Conservation (phyloP, 2,888 invertebrate genomes). For the Maniola hyperantus region DNA sequence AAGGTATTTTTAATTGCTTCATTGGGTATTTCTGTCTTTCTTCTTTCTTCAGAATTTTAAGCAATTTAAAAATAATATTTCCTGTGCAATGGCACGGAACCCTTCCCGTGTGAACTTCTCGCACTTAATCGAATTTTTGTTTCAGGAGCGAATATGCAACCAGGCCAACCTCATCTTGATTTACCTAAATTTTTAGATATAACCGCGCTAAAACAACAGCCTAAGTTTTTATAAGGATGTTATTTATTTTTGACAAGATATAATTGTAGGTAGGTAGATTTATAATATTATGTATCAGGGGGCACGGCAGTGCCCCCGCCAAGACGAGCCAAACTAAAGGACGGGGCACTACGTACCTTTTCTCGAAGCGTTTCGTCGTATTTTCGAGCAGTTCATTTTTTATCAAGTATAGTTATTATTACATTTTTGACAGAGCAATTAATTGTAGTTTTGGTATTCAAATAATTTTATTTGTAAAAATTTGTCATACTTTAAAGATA, state of each 20-base stretch:
- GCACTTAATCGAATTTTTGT: too few relatives aligned
- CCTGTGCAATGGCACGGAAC: too few relatives aligned
- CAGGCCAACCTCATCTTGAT: constrained; percentile 46
- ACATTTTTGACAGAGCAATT: not conserved
- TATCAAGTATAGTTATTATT: not conserved
- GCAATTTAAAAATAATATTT: too few relatives aligned
- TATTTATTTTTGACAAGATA: too few relatives aligned
- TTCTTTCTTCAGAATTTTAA: too few relatives aligned
- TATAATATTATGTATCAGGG: too few relatives aligned
- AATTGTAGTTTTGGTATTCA: not conserved
- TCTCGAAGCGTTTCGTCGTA: too few relatives aligned
- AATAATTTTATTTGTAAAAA: not conserved
- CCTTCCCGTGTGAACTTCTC: too few relatives aligned
- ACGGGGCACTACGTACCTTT: too few relatives aligned
- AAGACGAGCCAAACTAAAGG: too few relatives aligned
- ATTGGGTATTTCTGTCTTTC: not conserved
- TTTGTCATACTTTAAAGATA: not conserved
- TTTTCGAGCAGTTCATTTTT: too few relatives aligned
- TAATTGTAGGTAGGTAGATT: not conserved
- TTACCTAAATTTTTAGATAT: constrained; percentile 86
- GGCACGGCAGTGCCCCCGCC: too few relatives aligned
- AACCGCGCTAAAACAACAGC: constrained; percentile 86
- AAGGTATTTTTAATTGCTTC: constrained; percentile 55
- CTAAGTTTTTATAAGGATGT: constrained; percentile 80
- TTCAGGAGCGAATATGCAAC: constrained; percentile 48